Evolutionary conservation across 2,113 vertebrate species (phyloP), one percentile per base, ranked within the genome.

Genomic region (Maccullochella peelii): DNA sequence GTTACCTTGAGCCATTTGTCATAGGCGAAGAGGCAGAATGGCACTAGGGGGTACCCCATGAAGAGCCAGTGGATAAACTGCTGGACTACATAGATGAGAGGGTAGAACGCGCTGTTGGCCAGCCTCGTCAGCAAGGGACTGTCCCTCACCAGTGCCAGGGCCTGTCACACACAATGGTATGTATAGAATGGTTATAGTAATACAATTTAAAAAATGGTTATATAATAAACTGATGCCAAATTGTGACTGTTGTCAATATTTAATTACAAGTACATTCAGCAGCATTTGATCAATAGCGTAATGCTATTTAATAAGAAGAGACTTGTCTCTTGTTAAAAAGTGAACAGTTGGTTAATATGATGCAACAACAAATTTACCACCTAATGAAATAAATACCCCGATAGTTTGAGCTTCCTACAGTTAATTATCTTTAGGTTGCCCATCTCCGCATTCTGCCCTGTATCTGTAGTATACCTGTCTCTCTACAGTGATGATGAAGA

Each of bases 1-100:
- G 50, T 85, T 90, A 98, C 98, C 97, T 98, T 97, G 27, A 98
- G 90, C 98, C 98, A 99, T 89, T 98, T 99, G 94, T 99, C 98
- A 90, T 96, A 99, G 1, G 96, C 96, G 94, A 99, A 98, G 95
- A 99, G 97, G 90, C 97, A 98, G 80, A 99, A 99, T 68, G 97
- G 94, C 70, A 97, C 96, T 47, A 99, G 94, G 2, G 98, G 96
- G 90, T 99, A 99, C 33, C 97, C 97, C 98, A 99, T 97, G 71
- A 99, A 98, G 83, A 99, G 96, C 98, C 97, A 99, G 92, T 99
- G 98, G 84, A 97, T 74, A 21, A 95, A 90, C 94, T 99, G 98
- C 84, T 98, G 97, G 47, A 97, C 91, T 67, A 96, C 36, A 0
- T 99, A 99, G 86, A 96, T 92, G 86, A 97, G 20, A n/a, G 97